Percentiles rank a stretch among this genome's conserved stretches.
Conservation (phyloP, 2,888 invertebrate species). For the Agrochola lota region DNA sequence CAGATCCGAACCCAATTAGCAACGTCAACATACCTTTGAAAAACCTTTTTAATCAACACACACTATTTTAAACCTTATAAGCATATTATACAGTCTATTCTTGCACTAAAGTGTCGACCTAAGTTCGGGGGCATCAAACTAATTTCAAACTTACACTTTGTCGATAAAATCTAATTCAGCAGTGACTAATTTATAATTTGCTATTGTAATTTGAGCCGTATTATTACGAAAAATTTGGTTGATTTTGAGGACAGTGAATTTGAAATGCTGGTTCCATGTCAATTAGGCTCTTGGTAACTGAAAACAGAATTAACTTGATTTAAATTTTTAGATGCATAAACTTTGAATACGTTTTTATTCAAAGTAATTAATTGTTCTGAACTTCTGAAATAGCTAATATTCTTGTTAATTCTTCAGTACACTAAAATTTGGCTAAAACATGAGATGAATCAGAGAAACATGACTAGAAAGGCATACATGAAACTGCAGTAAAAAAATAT, state of each 20-base stretch:
- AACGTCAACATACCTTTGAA: constrained; percentile 27
- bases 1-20: constrained; percentile 40
- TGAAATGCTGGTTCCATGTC: background rate
- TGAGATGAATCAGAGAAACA: background rate
- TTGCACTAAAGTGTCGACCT: background rate
- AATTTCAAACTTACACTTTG: constrained; percentile 39
- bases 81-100: constrained; percentile 3
- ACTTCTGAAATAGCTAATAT: background rate
- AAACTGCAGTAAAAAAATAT: too few species aligned
- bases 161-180: constrained; percentile 33
- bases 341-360: constrained; percentile 1
- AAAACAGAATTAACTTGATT: constrained; percentile 28
- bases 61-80: constrained; percentile 20
- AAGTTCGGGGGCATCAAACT: background rate
- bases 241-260: constrained; percentile 3
- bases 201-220: constrained; percentile 37
- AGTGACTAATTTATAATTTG: constrained; percentile 1
- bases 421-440: background rate
- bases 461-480: background rate
- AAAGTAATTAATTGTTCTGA: background rate
- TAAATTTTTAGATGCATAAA: constrained; percentile 5
- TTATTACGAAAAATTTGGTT: background rate
- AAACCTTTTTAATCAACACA: background rate
- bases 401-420: background rate
- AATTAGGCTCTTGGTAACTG: constrained; percentile 19